Conservation (phyloP, 2,797 vertebrate genomes). For the Dermochelys coriacea region DNA sequence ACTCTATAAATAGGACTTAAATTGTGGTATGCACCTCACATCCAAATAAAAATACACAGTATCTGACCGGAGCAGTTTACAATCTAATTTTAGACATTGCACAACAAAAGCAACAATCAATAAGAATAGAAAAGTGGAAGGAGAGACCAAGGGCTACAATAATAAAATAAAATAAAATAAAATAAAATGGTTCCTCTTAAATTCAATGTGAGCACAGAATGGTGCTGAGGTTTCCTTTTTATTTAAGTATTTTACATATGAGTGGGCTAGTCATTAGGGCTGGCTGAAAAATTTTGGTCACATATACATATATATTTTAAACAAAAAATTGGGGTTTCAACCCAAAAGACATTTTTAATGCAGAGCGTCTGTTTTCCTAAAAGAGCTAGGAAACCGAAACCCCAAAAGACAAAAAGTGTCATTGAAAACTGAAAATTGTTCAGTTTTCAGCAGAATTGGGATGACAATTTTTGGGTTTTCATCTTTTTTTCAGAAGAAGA, state of each 20-base stretch:
- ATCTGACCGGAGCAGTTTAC: not conserved
- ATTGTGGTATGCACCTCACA: not conserved
- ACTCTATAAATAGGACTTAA: not conserved
- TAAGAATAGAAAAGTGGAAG: not conserved
- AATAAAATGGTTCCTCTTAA: not conserved
- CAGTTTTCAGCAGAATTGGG: not conserved
- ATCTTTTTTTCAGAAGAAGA: not conserved
- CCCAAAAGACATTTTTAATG: not conserved
- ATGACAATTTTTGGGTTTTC: fast-evolving
- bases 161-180: not conserved
- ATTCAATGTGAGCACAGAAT: not conserved
- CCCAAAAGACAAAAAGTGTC: fast-evolving
- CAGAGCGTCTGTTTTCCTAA: not conserved
- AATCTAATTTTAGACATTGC: not conserved
- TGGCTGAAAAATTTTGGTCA: not conserved
- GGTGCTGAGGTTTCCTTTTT: not conserved
- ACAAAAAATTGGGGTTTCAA: not conserved
- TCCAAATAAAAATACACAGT: fast-evolving
- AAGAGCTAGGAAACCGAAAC: not conserved
- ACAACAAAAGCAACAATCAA: not conserved
- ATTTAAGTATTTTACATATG: not conserved
- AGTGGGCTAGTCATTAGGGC: not conserved
- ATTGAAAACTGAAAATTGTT: not conserved
- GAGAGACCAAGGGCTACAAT: not conserved
- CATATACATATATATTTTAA: not conserved